phyloP scores from a whole-genome alignment of 2,797 vertebrate genomes.

The Macropus fuliginosus region DNA sequence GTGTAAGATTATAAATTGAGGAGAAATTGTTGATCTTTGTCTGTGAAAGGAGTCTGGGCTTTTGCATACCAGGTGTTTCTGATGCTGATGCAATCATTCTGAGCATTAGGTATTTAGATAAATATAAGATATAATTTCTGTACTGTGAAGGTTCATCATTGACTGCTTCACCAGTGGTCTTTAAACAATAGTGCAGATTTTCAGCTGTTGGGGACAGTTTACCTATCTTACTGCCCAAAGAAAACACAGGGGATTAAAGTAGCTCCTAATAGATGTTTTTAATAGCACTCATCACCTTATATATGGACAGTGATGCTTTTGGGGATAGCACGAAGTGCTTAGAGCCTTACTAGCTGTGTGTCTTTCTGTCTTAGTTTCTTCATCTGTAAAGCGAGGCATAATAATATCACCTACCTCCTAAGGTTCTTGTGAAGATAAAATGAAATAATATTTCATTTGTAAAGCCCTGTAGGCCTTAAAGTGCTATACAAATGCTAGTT shows the following conservation, averaged over 20 bases:
- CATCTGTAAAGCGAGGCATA: neutral
- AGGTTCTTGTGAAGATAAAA: neutral
- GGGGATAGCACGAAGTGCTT: neutral
- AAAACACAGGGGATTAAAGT: neutral
- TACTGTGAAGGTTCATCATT: neutral
- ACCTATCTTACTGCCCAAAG: neutral
- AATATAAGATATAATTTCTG: neutral
- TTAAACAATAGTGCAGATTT: neutral
- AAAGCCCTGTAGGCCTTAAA: neutral
- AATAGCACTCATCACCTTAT: neutral
- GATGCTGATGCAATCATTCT: neutral
- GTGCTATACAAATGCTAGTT: neutral
- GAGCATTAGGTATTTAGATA: neutral
- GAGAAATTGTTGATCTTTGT: neutral
- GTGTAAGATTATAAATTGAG: neutral
- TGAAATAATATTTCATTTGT: neutral
- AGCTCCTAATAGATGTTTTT: neutral
- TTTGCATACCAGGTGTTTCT: neutral
- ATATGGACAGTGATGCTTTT: neutral
- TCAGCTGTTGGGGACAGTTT: neutral
- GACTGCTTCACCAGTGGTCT: neutral
- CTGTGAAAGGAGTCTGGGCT: neutral
- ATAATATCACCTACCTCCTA: neutral
- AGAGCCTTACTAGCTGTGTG: neutral
- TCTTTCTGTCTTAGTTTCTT: neutral